Percentiles rank a stretch among this genome's conserved stretches.
Conservation (phyloP, 2,797 vertebrate species). For the Sebastes steindachneri region DNA sequence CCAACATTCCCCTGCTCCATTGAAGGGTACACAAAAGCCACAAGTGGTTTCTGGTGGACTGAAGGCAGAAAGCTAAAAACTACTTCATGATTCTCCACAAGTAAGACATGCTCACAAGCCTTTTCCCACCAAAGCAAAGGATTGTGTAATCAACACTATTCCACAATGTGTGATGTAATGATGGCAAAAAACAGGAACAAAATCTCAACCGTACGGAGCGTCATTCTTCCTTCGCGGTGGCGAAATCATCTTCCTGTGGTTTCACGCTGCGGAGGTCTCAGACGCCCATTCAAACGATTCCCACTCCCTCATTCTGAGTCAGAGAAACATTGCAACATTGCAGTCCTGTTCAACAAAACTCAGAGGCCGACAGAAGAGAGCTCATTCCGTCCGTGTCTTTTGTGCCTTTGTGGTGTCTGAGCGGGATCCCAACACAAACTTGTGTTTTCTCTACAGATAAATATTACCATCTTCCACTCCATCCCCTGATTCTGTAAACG, state of each 20-base stretch:
- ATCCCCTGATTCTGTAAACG: constrained; percentile 29
- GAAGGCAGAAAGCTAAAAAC: neutral
- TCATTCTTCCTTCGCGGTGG: neutral
- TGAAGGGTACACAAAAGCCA: neutral
- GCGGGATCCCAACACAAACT: neutral
- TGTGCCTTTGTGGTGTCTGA: neutral
- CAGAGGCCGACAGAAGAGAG: neutral
- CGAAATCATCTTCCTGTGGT: neutral
- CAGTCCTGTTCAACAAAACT: neutral
- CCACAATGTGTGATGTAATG: neutral
- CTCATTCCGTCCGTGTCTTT: neutral
- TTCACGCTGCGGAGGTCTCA: neutral
- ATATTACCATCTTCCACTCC: constrained; percentile 25
- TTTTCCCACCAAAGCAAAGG: neutral
- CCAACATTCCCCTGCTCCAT: neutral
- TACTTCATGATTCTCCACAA: neutral
- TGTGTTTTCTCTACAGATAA: constrained; percentile 19
- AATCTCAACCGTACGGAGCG: neutral
- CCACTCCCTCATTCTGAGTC: neutral
- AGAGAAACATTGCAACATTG: neutral
- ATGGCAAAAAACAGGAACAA: neutral
- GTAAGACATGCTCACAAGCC: neutral
- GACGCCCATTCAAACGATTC: neutral
- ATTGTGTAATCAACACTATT: neutral
- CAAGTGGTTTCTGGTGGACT: neutral